These are phyloP conservation scores for Cheilosia impressa DNA, from an alignment of 2,888 invertebrate species.

Conservation along the genomic window DNA sequence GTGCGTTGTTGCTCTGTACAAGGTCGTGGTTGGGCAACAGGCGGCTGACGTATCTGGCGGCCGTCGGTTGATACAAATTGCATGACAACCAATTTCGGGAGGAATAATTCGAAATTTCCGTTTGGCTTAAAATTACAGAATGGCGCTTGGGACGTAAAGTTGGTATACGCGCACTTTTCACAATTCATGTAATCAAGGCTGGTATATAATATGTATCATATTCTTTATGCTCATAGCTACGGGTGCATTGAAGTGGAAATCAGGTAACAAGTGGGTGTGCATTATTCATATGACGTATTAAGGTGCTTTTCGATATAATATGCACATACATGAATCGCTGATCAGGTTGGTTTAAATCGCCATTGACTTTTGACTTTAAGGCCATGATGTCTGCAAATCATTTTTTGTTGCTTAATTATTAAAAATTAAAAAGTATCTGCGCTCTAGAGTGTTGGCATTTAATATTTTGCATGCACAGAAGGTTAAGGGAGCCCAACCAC, in stretches of 20 bases:
- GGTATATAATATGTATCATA: not conserved
- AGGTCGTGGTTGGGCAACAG: slow-evolving; percentile 43
- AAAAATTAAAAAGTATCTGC: no score
- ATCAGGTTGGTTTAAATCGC: no score
- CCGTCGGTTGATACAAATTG: slow-evolving; percentile 25
- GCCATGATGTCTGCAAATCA: no score
- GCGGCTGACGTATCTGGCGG: not conserved
- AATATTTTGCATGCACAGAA: no score
- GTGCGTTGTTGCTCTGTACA: slow-evolving; percentile 16
- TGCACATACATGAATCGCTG: not conserved
- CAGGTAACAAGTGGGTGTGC: slow-evolving; percentile 14
- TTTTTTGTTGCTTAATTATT: no score
- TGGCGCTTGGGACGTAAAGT: not conserved
- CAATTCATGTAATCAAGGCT: slow-evolving; percentile 44
- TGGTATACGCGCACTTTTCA: not conserved
- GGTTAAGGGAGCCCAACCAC: no score
- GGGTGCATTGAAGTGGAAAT: slow-evolving; percentile 22
- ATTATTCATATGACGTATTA: not conserved
- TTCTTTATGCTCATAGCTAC: not conserved
- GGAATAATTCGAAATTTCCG: slow-evolving; percentile 53
- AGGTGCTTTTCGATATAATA: no score
- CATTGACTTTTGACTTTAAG: no score
- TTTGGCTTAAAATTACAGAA: slow-evolving; percentile 59
- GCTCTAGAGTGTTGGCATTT: no score
- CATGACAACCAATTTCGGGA: slow-evolving; percentile 60